phyloP scores from a whole-genome alignment of 2,797 vertebrate genomes.

The Echeneis naucrates region DNA sequence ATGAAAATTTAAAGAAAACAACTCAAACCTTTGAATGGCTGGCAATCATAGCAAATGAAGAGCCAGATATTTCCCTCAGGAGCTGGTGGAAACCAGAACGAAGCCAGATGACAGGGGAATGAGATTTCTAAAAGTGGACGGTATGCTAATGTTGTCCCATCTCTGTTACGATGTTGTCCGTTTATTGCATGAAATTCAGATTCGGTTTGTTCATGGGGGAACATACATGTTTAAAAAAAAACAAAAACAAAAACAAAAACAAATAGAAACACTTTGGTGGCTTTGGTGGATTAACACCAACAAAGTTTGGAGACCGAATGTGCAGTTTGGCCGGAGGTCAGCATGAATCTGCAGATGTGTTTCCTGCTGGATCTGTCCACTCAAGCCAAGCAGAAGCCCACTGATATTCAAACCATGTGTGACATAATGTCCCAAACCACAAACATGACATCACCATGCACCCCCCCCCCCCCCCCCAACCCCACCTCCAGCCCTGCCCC shows the following conservation, averaged over 20 bases:
- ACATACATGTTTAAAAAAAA: not conserved
- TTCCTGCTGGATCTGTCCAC: constrained; percentile 38
- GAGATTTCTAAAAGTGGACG: no score
- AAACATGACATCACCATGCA: constrained; percentile 64
- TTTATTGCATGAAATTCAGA: not conserved
- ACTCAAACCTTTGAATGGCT: no score
- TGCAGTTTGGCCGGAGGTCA: constrained; percentile 32
- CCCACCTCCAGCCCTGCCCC: not conserved
- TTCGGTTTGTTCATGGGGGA: not conserved
- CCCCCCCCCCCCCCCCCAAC: not conserved
- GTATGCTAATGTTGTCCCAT: no score
- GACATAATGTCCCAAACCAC: constrained; percentile 62
- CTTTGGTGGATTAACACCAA: no score
- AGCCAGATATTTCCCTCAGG: no score
- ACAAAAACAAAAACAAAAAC: no score
- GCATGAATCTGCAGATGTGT: constrained; percentile 43
- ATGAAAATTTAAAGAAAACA: no score
- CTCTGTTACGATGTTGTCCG: no score
- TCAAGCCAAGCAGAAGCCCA: constrained; percentile 43
- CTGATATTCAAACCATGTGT: constrained; percentile 74
- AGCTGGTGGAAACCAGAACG: no score
- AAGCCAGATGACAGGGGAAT: no score
- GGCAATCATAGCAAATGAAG: no score
- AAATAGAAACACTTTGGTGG: no score
- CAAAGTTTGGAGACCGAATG: constrained; percentile 1